These are phyloP conservation scores for Andrena haemorrhoa DNA, from an alignment of 2,888 invertebrate genomes.

Conservation along the genomic window DNA sequence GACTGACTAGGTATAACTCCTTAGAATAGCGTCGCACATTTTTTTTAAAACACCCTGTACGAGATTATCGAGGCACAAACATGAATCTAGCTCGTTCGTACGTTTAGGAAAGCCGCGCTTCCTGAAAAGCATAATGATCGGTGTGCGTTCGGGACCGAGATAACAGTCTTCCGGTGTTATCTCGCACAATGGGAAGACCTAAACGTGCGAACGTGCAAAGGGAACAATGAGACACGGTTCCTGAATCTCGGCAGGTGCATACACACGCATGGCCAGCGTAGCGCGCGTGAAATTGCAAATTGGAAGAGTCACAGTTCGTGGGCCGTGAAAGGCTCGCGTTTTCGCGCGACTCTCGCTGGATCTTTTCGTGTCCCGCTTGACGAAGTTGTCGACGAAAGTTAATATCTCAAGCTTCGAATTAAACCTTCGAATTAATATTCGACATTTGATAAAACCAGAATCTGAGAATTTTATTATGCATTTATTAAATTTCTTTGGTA, in stretches of 20 bases:
- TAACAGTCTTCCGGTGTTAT: constrained; percentile 57
- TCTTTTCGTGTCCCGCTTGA: not conserved
- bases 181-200: constrained; percentile 54
- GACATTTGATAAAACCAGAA: not conserved
- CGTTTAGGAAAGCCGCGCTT: constrained; percentile 54
- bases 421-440: not conserved
- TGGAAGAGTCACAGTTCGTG: constrained; percentile 7
- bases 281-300: constrained; percentile 33
- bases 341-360: constrained; percentile 11
- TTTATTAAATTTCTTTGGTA: no score
- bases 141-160: constrained; percentile 54
- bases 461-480: not conserved
- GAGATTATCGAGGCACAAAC: no score
- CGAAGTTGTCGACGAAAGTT: no score
- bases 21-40: no score
- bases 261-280: not conserved
- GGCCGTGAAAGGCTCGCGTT: constrained; percentile 25
- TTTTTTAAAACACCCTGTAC: no score
- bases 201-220: constrained; percentile 50
- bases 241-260: constrained; percentile 21
- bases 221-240: constrained; percentile 56
- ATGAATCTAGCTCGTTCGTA: constrained; percentile 1
- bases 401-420: no score
- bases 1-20: no score
- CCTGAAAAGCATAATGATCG: constrained; percentile 60